Conservation (phyloP, 92 coral and sea anemone species). For the Phymanthus crucifer region DNA sequence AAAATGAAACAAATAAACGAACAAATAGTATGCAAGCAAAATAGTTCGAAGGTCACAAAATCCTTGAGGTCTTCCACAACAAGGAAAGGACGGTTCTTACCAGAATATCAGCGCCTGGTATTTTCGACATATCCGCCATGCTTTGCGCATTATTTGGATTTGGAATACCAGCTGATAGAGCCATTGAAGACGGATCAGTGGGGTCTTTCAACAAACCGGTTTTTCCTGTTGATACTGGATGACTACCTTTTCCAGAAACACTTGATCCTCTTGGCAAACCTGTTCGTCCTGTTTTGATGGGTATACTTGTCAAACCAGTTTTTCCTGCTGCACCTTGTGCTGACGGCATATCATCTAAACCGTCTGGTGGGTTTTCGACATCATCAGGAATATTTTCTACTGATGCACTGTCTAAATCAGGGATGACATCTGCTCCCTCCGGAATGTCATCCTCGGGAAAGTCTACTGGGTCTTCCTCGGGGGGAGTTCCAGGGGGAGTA, state of each 20-base stretch:
- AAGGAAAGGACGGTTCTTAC: conserved; percentile 17
- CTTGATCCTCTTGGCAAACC: not conserved
- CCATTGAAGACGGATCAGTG: not conserved
- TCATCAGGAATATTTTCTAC: not conserved
- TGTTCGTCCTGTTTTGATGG: conserved; percentile 4
- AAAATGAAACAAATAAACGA: no score
- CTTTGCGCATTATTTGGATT: not conserved
- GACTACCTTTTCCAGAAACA: not conserved
- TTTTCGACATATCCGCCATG: not conserved
- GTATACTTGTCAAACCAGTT: not conserved
- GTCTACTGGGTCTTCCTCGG: conserved; percentile 12
- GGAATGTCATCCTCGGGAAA: conserved; percentile 1
- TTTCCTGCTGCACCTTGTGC: not conserved
- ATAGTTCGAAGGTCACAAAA: not conserved
- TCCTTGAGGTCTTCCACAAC: not conserved
- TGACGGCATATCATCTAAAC: not conserved
- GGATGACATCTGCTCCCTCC: conserved; percentile 12
- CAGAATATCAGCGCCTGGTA: conserved; percentile 44
- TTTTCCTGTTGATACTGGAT: not conserved
- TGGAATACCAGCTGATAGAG: conserved; percentile 10
- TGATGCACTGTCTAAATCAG: conserved; percentile 17
- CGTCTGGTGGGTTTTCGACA: not conserved
- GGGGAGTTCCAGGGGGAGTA: conserved; percentile 31
- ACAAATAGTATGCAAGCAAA: no score
- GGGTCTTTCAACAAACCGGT: conserved; percentile 13